These are phyloP conservation scores for Galerucella nymphaeae DNA, from an alignment of 2,888 invertebrate genomes.

Conservation along the genomic window DNA sequence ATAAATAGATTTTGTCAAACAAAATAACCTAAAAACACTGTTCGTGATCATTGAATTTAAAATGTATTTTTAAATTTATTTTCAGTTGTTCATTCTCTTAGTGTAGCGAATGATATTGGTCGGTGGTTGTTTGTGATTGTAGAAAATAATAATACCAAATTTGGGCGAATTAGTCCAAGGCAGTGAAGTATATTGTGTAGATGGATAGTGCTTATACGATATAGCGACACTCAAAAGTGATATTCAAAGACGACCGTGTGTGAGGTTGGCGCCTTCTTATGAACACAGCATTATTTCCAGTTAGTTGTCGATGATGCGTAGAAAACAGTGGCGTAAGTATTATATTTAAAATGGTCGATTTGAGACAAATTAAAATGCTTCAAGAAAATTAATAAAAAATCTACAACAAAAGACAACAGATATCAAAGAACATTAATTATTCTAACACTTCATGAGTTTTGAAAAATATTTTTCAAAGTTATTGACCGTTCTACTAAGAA, in stretches of 20 bases:
- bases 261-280: constrained; percentile 51
- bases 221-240: constrained; percentile 15
- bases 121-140: constrained; percentile 43
- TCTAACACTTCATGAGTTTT: too few species aligned
- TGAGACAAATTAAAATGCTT: not conserved
- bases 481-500: too few species aligned
- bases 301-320: constrained; percentile 10
- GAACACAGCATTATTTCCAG: constrained; percentile 6
- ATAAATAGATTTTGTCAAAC: too few species aligned
- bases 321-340: not conserved
- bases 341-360: not conserved
- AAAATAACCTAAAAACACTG: too few species aligned
- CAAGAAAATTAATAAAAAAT: too few species aligned
- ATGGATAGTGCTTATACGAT: constrained; percentile 4
- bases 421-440: too few species aligned
- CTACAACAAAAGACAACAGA: too few species aligned
- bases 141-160: constrained; percentile 55
- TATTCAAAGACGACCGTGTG: constrained; percentile 45
- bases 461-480: too few species aligned
- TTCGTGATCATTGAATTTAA: not conserved
- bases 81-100: not conserved
- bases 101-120: not conserved
- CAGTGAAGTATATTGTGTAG: constrained; percentile 39
- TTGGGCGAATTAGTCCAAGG: constrained; percentile 57
- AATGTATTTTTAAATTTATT: not conserved